These are phyloP conservation scores for Tor tambroides DNA, from an alignment of 2,113 vertebrate genomes.

Conservation along the genomic window DNA sequence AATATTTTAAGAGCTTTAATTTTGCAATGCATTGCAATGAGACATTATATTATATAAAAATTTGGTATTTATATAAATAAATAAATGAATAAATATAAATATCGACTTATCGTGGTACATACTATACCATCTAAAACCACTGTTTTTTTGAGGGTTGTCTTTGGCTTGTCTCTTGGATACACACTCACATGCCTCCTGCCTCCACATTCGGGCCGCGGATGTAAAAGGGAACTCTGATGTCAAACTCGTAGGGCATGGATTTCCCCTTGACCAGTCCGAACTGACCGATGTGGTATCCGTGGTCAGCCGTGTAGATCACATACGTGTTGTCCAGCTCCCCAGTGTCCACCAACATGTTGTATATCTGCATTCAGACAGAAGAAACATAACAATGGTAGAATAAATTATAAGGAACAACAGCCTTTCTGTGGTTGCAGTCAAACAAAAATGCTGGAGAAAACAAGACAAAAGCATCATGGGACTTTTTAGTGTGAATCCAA, in stretches of 20 bases:
- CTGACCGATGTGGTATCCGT: slow-evolving; percentile 97
- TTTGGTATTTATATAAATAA: too few species aligned
- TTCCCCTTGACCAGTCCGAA: slow-evolving; percentile 97
- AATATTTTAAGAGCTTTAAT: not conserved
- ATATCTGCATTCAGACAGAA: slow-evolving; percentile 77
- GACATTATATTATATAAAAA: too few species aligned
- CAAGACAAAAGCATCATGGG: not conserved
- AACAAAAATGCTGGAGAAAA: too few species aligned
- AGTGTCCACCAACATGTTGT: slow-evolving; percentile 86
- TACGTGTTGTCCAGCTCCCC: slow-evolving; percentile 96
- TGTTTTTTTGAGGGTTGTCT: not conserved
- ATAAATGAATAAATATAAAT: too few species aligned
- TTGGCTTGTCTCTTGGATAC: not conserved
- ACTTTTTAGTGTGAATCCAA: not conserved
- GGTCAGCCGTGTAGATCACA: slow-evolving; percentile 94
- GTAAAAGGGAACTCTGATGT: slow-evolving; percentile 96
- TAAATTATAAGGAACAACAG: not conserved
- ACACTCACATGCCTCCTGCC: slow-evolving; percentile 85
- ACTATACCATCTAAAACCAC: too few species aligned
- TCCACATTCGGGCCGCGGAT: slow-evolving; percentile 94
- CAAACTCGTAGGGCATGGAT: slow-evolving; percentile 98
- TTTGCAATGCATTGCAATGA: not conserved
- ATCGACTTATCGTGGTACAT: too few species aligned
- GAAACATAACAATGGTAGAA: not conserved
- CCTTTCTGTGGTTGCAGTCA: not conserved